These are phyloP conservation scores for Mobula hypostoma DNA, from an alignment of 2,113 vertebrate species.

Conservation along the genomic window DNA sequence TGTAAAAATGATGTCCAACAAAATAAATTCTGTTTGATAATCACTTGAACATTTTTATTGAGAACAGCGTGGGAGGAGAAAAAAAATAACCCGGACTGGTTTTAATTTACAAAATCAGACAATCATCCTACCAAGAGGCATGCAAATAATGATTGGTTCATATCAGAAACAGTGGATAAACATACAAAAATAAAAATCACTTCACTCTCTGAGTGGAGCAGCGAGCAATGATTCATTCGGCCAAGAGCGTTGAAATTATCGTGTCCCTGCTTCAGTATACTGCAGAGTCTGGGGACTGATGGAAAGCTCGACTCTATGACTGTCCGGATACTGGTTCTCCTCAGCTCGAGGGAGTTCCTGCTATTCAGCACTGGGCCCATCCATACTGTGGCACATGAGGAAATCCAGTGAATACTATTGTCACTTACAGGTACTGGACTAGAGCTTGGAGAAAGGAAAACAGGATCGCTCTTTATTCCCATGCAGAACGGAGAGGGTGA, in stretches of 20 bases:
- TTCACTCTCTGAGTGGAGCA: background rate
- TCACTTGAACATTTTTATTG: constrained; percentile 32
- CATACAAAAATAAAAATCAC: background rate
- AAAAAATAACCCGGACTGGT: background rate
- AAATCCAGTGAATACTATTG: background rate
- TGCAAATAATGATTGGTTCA: background rate
- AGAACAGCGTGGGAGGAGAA: background rate
- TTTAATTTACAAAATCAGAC: constrained; percentile 2
- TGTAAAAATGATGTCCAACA: background rate
- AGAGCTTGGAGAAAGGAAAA: background rate
- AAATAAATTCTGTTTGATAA: background rate
- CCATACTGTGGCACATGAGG: background rate
- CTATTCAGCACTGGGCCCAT: background rate
- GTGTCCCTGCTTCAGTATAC: background rate
- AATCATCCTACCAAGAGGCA: background rate
- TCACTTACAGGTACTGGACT: background rate
- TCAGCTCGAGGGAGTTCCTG: background rate
- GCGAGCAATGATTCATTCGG: background rate
- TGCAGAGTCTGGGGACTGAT: no score
- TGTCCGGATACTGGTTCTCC: background rate
- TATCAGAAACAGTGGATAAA: background rate
- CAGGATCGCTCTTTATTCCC: background rate
- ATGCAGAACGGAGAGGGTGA: background rate
- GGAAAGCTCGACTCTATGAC: background rate
- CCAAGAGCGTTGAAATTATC: background rate